Conservation (phyloP, 2,888 invertebrate genomes). For the Calephelis perditalis region DNA sequence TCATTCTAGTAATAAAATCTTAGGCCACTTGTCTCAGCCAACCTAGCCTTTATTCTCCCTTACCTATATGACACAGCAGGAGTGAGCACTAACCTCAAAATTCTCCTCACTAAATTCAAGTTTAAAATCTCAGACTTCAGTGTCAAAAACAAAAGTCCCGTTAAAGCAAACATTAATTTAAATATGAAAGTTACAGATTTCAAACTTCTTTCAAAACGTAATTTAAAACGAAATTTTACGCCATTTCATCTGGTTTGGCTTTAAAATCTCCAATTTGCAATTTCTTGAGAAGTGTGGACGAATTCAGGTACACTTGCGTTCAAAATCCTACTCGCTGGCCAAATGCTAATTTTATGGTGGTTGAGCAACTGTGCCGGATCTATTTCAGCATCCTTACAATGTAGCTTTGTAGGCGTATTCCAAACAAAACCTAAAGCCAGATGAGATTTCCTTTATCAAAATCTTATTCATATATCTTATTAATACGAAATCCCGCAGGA, state of each 20-base stretch:
- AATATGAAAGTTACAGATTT: no score
- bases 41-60: no score
- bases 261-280: slow-evolving; percentile 41
- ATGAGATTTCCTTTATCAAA: slow-evolving; percentile 9
- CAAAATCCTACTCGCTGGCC: slow-evolving; percentile 69
- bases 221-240: no score
- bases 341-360: slow-evolving; percentile 79
- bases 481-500: slow-evolving; percentile 7
- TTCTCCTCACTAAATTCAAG: no score
- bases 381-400: slow-evolving; percentile 65
- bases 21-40: no score
- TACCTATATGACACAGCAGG: no score
- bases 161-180: no score
- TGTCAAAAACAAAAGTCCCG: slow-evolving; percentile 13
- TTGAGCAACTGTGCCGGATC: slow-evolving; percentile 74
- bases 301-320: slow-evolving; percentile 68
- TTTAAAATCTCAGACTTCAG: not conserved
- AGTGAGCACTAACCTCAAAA: no score
- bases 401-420: slow-evolving; percentile 67
- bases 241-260: no score
- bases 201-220: no score
- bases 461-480: slow-evolving; percentile 13
- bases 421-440: slow-evolving; percentile 30
- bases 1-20: no score
- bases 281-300: slow-evolving; percentile 59